These are phyloP conservation scores for Vollenhovia emeryi DNA, from an alignment of 1,140 invertebrate genomes.

Conservation along the genomic window DNA sequence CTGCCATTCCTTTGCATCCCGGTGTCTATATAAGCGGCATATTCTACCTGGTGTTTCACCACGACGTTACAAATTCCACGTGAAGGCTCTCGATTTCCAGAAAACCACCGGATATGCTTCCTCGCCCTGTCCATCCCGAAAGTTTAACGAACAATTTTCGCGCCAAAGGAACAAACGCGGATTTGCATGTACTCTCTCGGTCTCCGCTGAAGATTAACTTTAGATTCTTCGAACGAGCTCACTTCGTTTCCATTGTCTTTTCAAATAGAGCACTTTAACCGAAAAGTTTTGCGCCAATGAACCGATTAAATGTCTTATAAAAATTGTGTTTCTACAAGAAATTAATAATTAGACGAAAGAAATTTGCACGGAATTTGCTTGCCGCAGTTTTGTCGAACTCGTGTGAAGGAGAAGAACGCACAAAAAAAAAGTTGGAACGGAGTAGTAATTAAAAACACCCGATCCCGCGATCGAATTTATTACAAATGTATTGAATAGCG, in stretches of 20 bases:
- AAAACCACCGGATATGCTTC: constrained; percentile 41
- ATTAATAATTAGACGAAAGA: background rate
- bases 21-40: background rate
- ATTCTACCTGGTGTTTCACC: constrained; percentile 58
- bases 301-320: background rate
- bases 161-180: background rate
- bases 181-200: background rate
- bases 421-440: background rate
- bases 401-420: background rate
- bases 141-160: constrained; percentile 24
- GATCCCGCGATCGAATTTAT: background rate
- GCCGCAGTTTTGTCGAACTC: background rate
- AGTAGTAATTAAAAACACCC: constrained; percentile 7
- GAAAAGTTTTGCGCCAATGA: background rate
- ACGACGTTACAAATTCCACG: constrained; percentile 68
- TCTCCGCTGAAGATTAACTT: background rate
- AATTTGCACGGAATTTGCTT: background rate
- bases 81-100: constrained; percentile 58
- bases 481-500: background rate
- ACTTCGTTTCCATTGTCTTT: background rate
- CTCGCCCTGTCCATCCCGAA: constrained; percentile 8
- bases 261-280: background rate
- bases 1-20: constrained; percentile 69
- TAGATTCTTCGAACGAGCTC: background rate
- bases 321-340: background rate